Evolutionary conservation across 1,140 invertebrate species (phyloP).

Genomic region (Apis dorsata): DNA sequence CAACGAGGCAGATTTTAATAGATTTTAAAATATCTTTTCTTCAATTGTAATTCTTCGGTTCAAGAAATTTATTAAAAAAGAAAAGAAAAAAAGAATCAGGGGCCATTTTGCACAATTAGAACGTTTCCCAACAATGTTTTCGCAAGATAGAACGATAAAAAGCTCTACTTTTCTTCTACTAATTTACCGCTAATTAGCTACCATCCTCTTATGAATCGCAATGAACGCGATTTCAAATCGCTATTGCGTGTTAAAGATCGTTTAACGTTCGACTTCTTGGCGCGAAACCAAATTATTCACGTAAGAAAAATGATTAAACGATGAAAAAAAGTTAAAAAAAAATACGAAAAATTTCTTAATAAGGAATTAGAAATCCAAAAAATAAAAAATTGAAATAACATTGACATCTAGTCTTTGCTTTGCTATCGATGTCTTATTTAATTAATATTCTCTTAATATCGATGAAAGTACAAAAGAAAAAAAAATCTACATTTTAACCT

Average conservation of each 20-base stretch:
- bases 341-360: background rate
- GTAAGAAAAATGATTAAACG: background rate
- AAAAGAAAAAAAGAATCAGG: background rate
- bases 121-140: background rate
- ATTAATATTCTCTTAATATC: background rate
- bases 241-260: background rate
- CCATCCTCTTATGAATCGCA: background rate
- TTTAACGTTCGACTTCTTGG: background rate
- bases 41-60: too few relatives aligned
- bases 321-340: background rate
- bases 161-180: background rate
- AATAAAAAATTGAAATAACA: background rate
- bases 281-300: background rate
- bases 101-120: background rate
- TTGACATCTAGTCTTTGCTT: background rate
- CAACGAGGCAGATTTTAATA: too few relatives aligned
- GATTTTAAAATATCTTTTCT: too few relatives aligned
- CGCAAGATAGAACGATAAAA: background rate
- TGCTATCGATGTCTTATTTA: background rate
- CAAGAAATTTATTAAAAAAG: too few relatives aligned
- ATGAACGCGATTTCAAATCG: background rate
- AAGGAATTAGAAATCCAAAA: too few relatives aligned
- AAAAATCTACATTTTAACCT: background rate
- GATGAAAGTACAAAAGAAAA: background rate
- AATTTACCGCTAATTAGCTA: slow-evolving; percentile 10